Base-by-base conservation (phyloP, 2,113 vertebrate species). In the Gallinago media region DNA sequence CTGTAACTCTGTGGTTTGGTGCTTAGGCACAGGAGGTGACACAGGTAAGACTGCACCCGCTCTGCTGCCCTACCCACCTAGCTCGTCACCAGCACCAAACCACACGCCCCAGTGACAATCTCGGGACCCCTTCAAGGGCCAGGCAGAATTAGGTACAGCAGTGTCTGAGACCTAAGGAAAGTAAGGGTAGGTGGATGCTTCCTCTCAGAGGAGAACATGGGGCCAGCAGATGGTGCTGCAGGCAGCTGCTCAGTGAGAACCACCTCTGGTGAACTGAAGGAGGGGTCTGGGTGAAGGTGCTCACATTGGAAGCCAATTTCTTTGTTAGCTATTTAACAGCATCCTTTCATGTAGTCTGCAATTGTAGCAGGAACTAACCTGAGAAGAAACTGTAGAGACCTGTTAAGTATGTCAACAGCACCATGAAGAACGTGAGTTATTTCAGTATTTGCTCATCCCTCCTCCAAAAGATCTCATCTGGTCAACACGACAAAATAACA, bases 31-130 rank as follows among this genome's bases (percentile, higher is more conserved):
- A 27, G 31, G 32, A 49, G 25, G 26, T 13, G 29, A 50, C 50
- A 23, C 15, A 34, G 54, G 20, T 16, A 44, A 0, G 6, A 61
- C 31, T 2, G 32, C 26, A 15, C 12, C 40, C 3, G 2, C 18
- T 49, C 29, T 49, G 29, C 29, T 23, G 71, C 34, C 52, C 42
- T 23, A 49, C 21, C 46, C 36, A 31, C 32, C 54, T 2, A 8
- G 21, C 32, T 32, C 3, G 4, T 61, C 36, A 52, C 14, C 46
- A 61, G 32, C 13, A 25, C 42, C 52, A 66, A 40, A 22, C 0
- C 58, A 18, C 15, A 55, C 54, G 55, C 3, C 21, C 34, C 27
- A 46, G 11, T 6, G 55, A 38, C 32, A 54, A 26, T 22, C 15
- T 27, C 4, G 0, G n/a, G 38, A 62, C 34, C 16, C n/a, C 25